These are phyloP conservation scores for Ageneiosus marmoratus DNA, from an alignment of 2,113 vertebrate genomes.

Conservation along the genomic window DNA sequence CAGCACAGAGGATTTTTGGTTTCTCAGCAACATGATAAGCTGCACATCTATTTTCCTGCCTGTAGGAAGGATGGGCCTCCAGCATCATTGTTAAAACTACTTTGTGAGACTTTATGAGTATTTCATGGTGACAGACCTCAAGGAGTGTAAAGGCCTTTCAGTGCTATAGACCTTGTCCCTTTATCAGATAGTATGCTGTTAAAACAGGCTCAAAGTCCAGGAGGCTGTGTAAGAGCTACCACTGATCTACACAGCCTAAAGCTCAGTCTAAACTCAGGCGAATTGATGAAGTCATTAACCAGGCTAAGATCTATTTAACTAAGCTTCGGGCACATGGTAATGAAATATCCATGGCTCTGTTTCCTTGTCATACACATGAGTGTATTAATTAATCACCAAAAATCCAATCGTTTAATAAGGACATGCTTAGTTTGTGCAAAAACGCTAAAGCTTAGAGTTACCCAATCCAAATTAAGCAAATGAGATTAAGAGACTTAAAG, in stretches of 20 bases:
- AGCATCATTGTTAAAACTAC: background rate
- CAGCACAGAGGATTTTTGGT: too few species aligned
- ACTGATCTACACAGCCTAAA: background rate
- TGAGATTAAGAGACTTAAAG: background rate
- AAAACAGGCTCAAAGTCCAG: constrained; percentile 41
- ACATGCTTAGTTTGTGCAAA: background rate
- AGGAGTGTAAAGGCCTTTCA: constrained; percentile 27
- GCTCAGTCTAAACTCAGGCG: background rate
- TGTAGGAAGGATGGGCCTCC: background rate
- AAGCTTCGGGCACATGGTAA: background rate
- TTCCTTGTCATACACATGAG: background rate
- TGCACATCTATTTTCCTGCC: background rate
- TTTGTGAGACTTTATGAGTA: background rate
- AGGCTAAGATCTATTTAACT: background rate
- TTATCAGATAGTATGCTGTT: constrained; percentile 24
- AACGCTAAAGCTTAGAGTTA: background rate
- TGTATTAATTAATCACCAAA: background rate
- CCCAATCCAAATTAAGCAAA: background rate
- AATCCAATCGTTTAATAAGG: background rate
- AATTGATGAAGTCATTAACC: constrained; percentile 6
- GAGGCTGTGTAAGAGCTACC: background rate
- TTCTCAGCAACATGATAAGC: too few species aligned
- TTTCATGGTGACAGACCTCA: background rate
- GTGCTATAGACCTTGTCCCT: background rate
- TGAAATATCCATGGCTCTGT: background rate